Evolutionary conservation across 2,113 vertebrate genomes (phyloP).

Genomic region (Otocyon megalotis): DNA sequence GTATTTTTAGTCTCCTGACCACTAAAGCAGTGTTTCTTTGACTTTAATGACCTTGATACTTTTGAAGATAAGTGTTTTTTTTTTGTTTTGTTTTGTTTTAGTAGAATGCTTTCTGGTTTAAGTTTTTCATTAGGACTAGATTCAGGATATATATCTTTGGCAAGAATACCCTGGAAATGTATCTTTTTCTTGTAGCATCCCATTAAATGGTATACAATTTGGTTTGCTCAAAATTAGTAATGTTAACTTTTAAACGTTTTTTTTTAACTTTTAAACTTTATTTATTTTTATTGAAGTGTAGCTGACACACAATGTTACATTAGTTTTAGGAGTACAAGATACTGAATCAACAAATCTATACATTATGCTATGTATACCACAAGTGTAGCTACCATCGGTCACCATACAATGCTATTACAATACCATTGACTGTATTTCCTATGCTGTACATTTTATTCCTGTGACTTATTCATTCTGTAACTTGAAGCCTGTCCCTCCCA

Average conservation of each 20-base stretch:
- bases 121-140: background rate
- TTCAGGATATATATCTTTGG: background rate
- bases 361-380: background rate
- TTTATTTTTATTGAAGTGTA: background rate
- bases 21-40: background rate
- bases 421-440: background rate
- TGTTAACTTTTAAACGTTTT: background rate
- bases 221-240: background rate
- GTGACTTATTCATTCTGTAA: background rate
- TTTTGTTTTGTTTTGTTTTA: too few relatives aligned
- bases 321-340: background rate
- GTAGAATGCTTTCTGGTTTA: background rate
- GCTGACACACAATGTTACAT: background rate
- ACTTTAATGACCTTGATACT: background rate
- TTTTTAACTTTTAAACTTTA: background rate
- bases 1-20: background rate
- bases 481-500: background rate
- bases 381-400: background rate
- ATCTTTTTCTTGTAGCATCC: too few relatives aligned
- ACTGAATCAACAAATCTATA: background rate
- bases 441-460: background rate
- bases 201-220: background rate
- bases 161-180: background rate
- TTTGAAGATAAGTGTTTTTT: background rate
- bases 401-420: background rate